Conservation (phyloP, 1,140 invertebrate species). For the Protaetia brevitarsis region DNA sequence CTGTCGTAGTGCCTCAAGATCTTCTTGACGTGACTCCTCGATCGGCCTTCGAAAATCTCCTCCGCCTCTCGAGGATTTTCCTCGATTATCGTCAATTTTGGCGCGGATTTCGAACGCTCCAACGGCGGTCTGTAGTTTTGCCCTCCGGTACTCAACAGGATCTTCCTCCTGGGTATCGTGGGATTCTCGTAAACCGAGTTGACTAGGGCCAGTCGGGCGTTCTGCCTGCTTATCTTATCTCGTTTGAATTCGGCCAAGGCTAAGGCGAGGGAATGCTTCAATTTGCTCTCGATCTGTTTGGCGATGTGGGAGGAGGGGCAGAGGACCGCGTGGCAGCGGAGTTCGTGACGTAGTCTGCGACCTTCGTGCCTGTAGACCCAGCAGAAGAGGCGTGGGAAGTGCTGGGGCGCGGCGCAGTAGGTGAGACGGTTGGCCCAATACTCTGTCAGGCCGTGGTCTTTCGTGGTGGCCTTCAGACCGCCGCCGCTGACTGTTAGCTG, state of each 20-base stretch:
- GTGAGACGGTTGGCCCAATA: conserved; percentile 96
- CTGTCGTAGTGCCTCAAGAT: conserved; percentile 41
- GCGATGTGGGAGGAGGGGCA: conserved; percentile 87
- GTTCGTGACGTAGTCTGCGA: conserved; percentile 90
- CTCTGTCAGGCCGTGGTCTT: conserved; percentile 95
- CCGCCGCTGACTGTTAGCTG: conserved; percentile 87
- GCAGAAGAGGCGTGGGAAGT: conserved; percentile 89
- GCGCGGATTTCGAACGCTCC: conserved; percentile 91
- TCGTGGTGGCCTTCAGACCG: conserved; percentile 92
- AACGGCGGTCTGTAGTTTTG: conserved; percentile 88
- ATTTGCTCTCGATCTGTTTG: conserved; percentile 74
- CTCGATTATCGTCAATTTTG: conserved; percentile 90
- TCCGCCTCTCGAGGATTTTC: conserved; percentile 84
- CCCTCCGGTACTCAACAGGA: conserved; percentile 73
- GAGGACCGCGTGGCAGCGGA: conserved; percentile 96
- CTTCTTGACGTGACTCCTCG: conserved; percentile 28
- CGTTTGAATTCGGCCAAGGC: conserved; percentile 92
- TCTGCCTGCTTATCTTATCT: conserved; percentile 91
- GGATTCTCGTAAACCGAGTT: conserved; percentile 87
- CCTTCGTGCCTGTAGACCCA: conserved; percentile 91
- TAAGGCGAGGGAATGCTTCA: conserved; percentile 64
- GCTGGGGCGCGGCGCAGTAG: conserved; percentile 83
- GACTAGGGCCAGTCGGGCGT: conserved; percentile 86
- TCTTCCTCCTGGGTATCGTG: conserved; percentile 74
- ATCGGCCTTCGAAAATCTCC: conserved; percentile 52